phyloP scores from a whole-genome alignment of 37 sponge, comb jelly and placozoan species.

The Chondrosia reniformis region DNA sequence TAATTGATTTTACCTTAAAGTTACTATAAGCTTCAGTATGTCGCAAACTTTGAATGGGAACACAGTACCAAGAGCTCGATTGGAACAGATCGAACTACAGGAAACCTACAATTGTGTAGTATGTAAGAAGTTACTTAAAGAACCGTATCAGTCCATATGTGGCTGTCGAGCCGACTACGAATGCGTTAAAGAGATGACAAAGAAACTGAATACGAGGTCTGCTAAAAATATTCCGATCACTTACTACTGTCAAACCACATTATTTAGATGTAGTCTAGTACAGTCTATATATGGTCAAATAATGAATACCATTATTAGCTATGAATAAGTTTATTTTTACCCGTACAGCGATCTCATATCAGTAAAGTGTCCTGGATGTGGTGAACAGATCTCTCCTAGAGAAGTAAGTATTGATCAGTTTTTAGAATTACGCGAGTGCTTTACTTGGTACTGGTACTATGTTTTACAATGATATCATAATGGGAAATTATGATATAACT shows the following conservation, averaged over 20 bases:
- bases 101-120: background rate
- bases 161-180: constrained; percentile 51
- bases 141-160: constrained; percentile 46
- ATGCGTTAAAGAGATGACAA: background rate
- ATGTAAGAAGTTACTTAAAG: constrained; percentile 33
- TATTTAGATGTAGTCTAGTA: too few relatives aligned
- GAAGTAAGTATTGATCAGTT: background rate
- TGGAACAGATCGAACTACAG: background rate
- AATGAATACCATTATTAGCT: background rate
- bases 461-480: too few relatives aligned
- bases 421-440: too few relatives aligned
- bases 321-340: background rate
- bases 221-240: too few relatives aligned
- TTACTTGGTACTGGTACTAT: too few relatives aligned
- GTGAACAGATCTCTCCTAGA: constrained; percentile 2
- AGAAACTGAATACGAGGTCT: background rate
- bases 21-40: too few relatives aligned
- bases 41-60: too few relatives aligned
- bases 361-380: constrained; percentile 8
- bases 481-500: too few relatives aligned
- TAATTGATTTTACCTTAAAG: too few relatives aligned
- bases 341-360: constrained; percentile 13
- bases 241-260: too few relatives aligned
- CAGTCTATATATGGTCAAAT: background rate
- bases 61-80: too few relatives aligned